Base-by-base conservation (phyloP, 2,888 invertebrate species). In the Mythimna albipuncta region DNA sequence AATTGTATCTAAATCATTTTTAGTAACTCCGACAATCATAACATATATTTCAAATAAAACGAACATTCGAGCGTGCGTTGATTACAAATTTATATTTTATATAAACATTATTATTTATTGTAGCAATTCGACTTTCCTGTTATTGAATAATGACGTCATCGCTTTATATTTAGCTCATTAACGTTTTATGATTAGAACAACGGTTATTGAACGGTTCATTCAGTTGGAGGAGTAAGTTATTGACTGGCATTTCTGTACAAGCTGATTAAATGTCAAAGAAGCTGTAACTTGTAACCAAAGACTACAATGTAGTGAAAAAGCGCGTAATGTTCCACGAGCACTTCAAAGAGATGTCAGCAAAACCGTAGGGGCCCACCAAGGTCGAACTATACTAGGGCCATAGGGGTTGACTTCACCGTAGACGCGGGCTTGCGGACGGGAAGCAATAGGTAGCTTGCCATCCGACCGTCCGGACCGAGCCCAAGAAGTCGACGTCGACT, bases 91-190 rank as follows among this genome's bases (percentile, higher is more conserved):
- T 62, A 67, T 63, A 69, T 62, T 66, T 69, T 72, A 74, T 75
- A 74, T 47, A 21, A 57, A 59, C 64, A 81, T 69, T 73, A 63
- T 65, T 68, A 72, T 70, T 72, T 69, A 69, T 19, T 72, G 50
- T 58, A 73, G 58, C 69, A 62, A 81, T 70, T 72, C n/a, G 58
- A 66, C 50, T 83, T 84, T 83, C 83, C 83, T 83, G 83, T 85
- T 85, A 67, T 75, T 77, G 70, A 65, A 68, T 41, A 26, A 52
- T 21, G 69, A 69, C 77, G 69, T 71, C 69, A 74, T 62, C 2
- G n/a, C 62, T 71, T 66, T 79, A 83, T 64, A 69, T 69, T 66
- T 71, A 72, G 38, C 66, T 83, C 63, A 79, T 83, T 75, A 83
- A 69, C 61, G n/a, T 52, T 78, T 72, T 21, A 26, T 75, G 55